Conservation (phyloP, 2,888 invertebrate genomes). For the Rotaria sp. region DNA sequence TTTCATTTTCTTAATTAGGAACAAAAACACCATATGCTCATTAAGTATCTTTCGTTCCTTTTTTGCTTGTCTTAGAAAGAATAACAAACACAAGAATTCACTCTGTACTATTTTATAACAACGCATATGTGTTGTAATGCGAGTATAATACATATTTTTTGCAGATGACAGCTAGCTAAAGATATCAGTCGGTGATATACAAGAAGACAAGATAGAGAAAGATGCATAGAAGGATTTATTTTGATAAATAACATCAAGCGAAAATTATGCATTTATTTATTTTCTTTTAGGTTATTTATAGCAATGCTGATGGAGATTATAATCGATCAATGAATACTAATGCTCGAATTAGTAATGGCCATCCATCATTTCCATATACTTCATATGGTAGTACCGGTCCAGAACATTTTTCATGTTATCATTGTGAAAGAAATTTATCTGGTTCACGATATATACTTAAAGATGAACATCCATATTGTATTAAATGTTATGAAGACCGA, state of each 20-base stretch:
- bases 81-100: background rate
- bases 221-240: background rate
- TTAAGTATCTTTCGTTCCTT: no score
- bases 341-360: background rate
- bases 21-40: no score
- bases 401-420: conserved; percentile 37
- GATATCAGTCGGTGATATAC: background rate
- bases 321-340: background rate
- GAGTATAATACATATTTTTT: background rate
- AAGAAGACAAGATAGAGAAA: background rate
- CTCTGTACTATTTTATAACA: background rate
- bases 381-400: background rate
- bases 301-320: background rate
- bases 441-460: conserved; percentile 95
- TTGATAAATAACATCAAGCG: background rate
- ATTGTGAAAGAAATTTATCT: conserved; percentile 55
- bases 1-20: no score
- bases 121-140: background rate
- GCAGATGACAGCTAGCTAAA: background rate
- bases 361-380: background rate
- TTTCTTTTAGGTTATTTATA: background rate
- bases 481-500: conserved; percentile 97
- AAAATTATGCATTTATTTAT: background rate
- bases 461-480: conserved; percentile 98
- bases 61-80: background rate